Evolutionary conservation across 2,888 invertebrate species (phyloP).

Genomic region (Orthosia cruda): DNA sequence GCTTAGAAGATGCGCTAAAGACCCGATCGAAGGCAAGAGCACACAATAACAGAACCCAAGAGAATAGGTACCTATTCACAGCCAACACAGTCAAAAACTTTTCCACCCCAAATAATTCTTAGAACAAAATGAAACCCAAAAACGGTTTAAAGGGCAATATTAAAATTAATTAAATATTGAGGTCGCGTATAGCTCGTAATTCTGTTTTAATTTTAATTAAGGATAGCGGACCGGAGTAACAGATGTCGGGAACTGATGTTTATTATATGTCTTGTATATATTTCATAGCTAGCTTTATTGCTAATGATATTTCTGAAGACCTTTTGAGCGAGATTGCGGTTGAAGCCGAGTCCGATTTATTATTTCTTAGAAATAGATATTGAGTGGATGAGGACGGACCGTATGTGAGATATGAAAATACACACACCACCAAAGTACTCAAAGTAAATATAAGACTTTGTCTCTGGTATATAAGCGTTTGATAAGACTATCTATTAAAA

Average conservation of each 20-base stretch:
- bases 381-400: neutral
- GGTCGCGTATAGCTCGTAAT: slow-evolving; percentile 83
- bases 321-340: slow-evolving; percentile 55
- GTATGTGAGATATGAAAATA: neutral
- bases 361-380: slow-evolving; percentile 27
- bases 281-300: slow-evolving; percentile 63
- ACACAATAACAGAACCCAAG: neutral
- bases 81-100: slow-evolving; percentile 31
- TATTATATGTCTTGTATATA: slow-evolving; percentile 72
- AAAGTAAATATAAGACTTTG: neutral
- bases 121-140: slow-evolving; percentile 66
- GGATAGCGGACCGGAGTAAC: slow-evolving; percentile 78
- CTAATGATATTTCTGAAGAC: slow-evolving; percentile 64
- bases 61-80: slow-evolving; percentile 4
- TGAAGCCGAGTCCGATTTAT: slow-evolving; percentile 7
- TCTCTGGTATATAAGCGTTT: neutral
- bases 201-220: slow-evolving; percentile 87
- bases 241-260: slow-evolving; percentile 83
- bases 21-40: neutral
- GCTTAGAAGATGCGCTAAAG: neutral
- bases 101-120: slow-evolving; percentile 53
- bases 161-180: slow-evolving; percentile 81
- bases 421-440: neutral
- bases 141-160: slow-evolving; percentile 72
- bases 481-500: neutral